Conservation (phyloP, 2,113 vertebrate genomes). For the Alaudala cheleensis region DNA sequence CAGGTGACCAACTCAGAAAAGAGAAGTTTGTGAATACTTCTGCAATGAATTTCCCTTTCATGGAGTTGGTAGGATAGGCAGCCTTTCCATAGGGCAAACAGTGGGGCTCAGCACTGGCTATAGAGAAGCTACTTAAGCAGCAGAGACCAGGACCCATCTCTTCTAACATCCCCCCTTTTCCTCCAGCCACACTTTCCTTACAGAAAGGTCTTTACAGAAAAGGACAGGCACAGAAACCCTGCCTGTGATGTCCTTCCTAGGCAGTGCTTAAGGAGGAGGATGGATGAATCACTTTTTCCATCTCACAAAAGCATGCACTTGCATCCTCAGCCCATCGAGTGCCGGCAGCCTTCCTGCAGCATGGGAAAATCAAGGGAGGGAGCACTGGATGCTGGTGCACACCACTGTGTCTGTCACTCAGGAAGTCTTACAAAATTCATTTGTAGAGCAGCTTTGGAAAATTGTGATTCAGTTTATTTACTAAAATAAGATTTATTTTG, state of each 20-base stretch:
- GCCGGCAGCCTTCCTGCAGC: background rate
- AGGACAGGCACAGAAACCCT: background rate
- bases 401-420: background rate
- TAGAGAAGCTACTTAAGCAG: background rate
- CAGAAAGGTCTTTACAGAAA: background rate
- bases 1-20: background rate
- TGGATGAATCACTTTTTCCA: slow-evolving; percentile 29
- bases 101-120: background rate
- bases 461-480: background rate
- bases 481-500: background rate
- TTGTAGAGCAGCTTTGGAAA: background rate
- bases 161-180: background rate
- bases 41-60: background rate
- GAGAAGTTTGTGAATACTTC: background rate
- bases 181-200: background rate
- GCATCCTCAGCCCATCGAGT: background rate
- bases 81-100: background rate
- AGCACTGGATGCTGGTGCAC: background rate
- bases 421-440: background rate
- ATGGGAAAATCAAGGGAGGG: background rate
- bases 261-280: background rate
- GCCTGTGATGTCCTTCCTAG: background rate
- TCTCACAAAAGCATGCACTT: background rate
- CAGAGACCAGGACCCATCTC: background rate
- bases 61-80: background rate